Evolutionary conservation across 2,113 vertebrate species (phyloP), one percentile per base, ranked within the genome.

Genomic region (Phyllopteryx taeniolatus): DNA sequence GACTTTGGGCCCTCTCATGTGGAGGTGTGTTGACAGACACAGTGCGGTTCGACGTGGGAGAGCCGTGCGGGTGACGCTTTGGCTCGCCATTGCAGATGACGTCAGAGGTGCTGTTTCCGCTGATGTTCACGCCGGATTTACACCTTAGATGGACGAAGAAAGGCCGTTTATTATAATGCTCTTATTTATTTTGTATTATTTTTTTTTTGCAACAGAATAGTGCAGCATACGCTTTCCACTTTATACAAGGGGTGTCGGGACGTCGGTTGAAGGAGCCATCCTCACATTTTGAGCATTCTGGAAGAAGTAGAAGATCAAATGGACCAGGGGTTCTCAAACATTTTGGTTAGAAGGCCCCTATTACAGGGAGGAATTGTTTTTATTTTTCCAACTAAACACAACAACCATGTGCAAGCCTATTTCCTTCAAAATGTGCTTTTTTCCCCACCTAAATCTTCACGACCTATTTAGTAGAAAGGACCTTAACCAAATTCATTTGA

Each of bases 201-300:
- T 60, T 15, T 33, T 46, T 47, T 14, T 46, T 46, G 15, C 43
- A 67, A 47, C 1, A 9, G 8, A 46, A 67, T 7, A 68, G 8
- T 57, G 14, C 8, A 2, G 76, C 85, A 6, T 86, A 91, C 90
- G 75, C 42, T 66, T 39, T 87, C 88, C 84, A 88, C 71, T 77
- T 69, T 35, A 3, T 1, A 71, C 88, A 90, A 0, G 0, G 1
- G 0, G 2, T 7, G 70, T 85, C 8, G 1, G 27, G 1, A 0
- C 0, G 0, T 1, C 0, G 0, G 64, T 4, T 85, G 76, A 90
- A 91, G 79, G 53, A 81, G 72, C 86, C 86, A 0, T 67, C 0
- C 22, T 49, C 0, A 65, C 87, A 89, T 76, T 76, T 19, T 56
- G 1, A 44, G 71, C 91, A 92, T 27, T 47, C 82, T 83, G 67